phyloP scores from a whole-genome alignment of 2,888 invertebrate genomes.

The Gasteruption jaculator region DNA sequence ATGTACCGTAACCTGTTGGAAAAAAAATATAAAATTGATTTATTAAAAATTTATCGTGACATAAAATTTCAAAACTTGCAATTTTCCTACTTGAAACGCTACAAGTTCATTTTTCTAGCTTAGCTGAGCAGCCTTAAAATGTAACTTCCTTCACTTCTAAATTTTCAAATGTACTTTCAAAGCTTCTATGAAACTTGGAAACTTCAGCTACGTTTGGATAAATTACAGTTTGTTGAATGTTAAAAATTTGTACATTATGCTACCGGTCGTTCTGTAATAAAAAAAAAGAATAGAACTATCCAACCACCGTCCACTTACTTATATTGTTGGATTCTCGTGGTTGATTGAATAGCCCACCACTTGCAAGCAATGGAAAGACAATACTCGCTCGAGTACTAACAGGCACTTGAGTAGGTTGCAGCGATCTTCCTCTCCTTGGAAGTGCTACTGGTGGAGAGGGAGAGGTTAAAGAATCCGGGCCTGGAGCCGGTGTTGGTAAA shows the following conservation, averaged over 20 bases:
- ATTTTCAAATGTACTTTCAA: too few species aligned
- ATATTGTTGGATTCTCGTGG: constrained; percentile 45
- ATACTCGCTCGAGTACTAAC: constrained; percentile 73
- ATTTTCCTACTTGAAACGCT: too few species aligned
- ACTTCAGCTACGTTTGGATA: too few species aligned
- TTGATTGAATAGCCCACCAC: constrained; percentile 56
- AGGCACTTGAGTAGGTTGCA: constrained; percentile 55
- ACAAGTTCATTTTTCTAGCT: too few species aligned
- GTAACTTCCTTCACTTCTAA: too few species aligned
- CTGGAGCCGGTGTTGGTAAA: constrained; percentile 44
- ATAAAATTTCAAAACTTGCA: constrained; percentile 18
- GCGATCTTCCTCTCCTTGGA: constrained; percentile 40
- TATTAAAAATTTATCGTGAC: constrained; percentile 16
- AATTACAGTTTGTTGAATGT: too few species aligned
- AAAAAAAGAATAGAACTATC: too few species aligned
- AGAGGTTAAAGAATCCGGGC: constrained; percentile 44
- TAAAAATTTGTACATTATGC: too few species aligned
- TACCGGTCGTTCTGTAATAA: too few species aligned
- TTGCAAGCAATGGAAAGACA: constrained; percentile 66
- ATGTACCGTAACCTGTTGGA: constrained; percentile 65
- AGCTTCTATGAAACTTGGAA: too few species aligned
- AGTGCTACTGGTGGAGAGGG: constrained; percentile 44
- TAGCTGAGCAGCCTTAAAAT: too few species aligned
- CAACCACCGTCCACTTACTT: too few species aligned
- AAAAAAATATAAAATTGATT: not conserved